Percentiles rank a stretch among this genome's conserved stretches.
These are phyloP conservation scores for Temnothorax curvispinosus DNA, from an alignment of 1,140 invertebrate species.

Conservation along the genomic window DNA sequence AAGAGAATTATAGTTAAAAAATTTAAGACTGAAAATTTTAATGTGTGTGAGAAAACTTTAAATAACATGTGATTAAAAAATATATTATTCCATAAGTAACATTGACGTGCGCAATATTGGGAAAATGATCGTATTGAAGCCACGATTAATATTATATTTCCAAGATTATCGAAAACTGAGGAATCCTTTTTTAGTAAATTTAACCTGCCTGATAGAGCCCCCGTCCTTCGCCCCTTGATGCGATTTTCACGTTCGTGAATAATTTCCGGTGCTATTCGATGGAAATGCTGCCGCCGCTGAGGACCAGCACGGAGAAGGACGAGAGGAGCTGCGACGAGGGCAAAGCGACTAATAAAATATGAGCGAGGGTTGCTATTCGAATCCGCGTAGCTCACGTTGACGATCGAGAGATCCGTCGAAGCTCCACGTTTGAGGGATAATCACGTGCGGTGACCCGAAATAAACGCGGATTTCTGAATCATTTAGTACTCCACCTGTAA, in stretches of 20 bases:
- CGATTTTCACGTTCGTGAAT: conserved; percentile 63
- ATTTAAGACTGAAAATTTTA: neutral
- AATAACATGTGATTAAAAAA: neutral
- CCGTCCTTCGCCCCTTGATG: neutral
- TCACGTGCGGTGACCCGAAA: conserved; percentile 57
- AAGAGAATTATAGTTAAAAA: neutral
- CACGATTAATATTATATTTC: conserved; percentile 32
- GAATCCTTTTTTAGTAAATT: conserved; percentile 19
- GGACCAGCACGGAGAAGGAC: neutral
- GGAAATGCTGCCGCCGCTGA: neutral
- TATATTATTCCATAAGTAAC: neutral
- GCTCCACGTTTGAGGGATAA: conserved; percentile 44
- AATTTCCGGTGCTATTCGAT: conserved; percentile 52
- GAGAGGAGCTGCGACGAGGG: neutral
- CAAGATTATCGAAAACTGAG: conserved; percentile 8
- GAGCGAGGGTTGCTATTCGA: conserved; percentile 55
- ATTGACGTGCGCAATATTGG: neutral
- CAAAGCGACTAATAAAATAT: conserved; percentile 58
- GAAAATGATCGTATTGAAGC: neutral
- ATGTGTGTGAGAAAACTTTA: neutral
- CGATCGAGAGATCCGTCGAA: conserved; percentile 50
- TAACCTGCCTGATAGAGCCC: neutral
- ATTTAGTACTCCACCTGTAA: conserved; percentile 48
- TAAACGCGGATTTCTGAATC: conserved; percentile 49
- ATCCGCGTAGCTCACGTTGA: conserved; percentile 9